Base-by-base conservation (phyloP, 2,113 vertebrate genomes). In the Erinaceus europaeus region DNA sequence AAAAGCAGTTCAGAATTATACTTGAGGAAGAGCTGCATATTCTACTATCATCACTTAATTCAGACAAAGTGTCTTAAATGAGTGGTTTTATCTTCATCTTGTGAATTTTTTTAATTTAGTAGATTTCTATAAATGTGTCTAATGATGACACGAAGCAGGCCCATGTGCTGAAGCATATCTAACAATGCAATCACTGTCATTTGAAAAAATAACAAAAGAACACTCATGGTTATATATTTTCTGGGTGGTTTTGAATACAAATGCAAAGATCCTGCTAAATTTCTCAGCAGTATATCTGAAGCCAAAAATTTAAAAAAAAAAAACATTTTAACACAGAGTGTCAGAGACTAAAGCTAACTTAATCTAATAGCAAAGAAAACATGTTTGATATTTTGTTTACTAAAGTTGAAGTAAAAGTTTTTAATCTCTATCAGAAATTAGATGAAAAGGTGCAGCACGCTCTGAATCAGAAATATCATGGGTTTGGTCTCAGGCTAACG, bases 31-130 rank as follows among this genome's bases (percentile, higher is more conserved):
- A 90, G 89, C 87, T 90, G 73, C 62, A 34, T 52, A 89, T 68
- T 89, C 89, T 65, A 89, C 84, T 88, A 73, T 93, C 84, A 94
- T 94, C 93, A 83, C 67, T 94, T 93, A 95, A 96, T 95, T 94
- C 87, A 57, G 72, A 89, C 71, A 85, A 91, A 92, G 62, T 93
- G 50, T 75, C 79, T 93, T 89, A 84, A 94, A 92, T 90, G 90
- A 90, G 87, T 91, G 78, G 67, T 72, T 90, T 91, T 91, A 93
- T 91, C 90, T 89, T 84, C 57, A 82, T 90, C 89, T 84, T 71
- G 34, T 72, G 89, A 59, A 79, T 64, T 86, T 93, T 77, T 88
- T 86, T 85, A 81, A 73, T 88, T 93, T 79, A 71, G 80, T 67
- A 88, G 68, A 84, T 86, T 86, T 94, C 95, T 85, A 59, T 59